A percentile compares a stretch with the other conserved stretches of the same genome.
Evolutionary conservation across 2,113 vertebrate genomes (phyloP).

Genomic region (Ranitomeya variabilis): DNA sequence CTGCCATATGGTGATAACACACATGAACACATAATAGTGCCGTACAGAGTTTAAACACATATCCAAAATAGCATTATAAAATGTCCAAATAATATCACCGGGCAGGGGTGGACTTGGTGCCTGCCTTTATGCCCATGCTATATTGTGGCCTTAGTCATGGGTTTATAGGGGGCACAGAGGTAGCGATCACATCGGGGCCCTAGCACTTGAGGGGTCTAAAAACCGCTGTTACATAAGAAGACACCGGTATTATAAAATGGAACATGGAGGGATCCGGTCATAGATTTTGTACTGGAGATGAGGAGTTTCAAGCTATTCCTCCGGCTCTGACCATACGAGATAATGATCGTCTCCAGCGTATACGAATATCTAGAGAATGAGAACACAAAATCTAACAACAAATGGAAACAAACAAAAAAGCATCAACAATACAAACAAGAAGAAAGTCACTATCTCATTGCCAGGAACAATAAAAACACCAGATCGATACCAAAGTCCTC

Average conservation of each 20-base stretch:
- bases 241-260: too few species aligned
- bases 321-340: neutral
- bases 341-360: neutral
- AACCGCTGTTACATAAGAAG: too few species aligned
- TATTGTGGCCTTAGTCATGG: too few species aligned
- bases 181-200: too few species aligned
- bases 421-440: neutral
- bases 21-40: neutral
- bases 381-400: neutral
- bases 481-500: conserved; percentile 3
- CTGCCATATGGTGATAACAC: too few species aligned
- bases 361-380: neutral
- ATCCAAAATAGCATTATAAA: neutral
- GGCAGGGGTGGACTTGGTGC: too few species aligned
- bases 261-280: neutral
- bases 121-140: too few species aligned
- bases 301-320: neutral
- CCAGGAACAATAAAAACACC: neutral
- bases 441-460: neutral
- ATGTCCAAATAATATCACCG: neutral
- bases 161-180: too few species aligned
- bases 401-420: neutral
- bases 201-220: too few species aligned
- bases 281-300: neutral
- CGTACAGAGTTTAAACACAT: neutral